phyloP scores from a whole-genome alignment of 2,888 invertebrate species.

The Phortica okadai region DNA sequence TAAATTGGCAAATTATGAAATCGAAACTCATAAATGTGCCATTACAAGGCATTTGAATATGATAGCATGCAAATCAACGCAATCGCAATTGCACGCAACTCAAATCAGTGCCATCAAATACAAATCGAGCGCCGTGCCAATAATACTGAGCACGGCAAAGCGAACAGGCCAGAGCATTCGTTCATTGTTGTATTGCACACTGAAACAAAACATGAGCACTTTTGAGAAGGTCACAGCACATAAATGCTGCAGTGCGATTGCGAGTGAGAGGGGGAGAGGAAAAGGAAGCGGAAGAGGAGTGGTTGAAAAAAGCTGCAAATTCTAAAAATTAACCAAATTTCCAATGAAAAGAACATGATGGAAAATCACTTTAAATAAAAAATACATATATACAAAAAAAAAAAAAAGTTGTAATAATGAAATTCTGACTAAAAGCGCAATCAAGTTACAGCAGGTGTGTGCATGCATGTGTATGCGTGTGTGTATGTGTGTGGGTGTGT shows the following conservation, averaged over 20 bases:
- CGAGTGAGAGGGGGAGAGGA: neutral
- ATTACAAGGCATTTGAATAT: too few relatives aligned
- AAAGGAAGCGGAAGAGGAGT: neutral
- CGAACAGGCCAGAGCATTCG: too few relatives aligned
- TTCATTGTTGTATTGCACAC: too few relatives aligned
- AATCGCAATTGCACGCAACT: too few relatives aligned
- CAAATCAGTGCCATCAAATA: too few relatives aligned
- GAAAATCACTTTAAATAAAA: neutral
- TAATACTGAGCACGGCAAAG: too few relatives aligned
- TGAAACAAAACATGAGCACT: too few relatives aligned
- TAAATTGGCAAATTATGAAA: slow-evolving; percentile 4
- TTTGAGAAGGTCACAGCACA: too few relatives aligned
- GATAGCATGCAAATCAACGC: too few relatives aligned
- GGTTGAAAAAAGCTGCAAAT: neutral
- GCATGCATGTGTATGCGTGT: neutral
- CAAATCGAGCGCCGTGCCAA: too few relatives aligned
- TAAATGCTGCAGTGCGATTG: neutral
- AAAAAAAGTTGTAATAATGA: neutral
- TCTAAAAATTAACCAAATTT: neutral
- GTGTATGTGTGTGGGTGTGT: slow-evolving; percentile 1
- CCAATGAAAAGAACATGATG: neutral
- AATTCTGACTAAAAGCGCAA: neutral
- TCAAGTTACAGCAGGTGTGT: neutral
- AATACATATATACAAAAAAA: neutral
- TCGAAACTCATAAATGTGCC: neutral